Percentiles rank a stretch among this genome's conserved stretches.
phyloP scores from a whole-genome alignment of 1,140 invertebrate genomes.

The Mamestra configurata region DNA sequence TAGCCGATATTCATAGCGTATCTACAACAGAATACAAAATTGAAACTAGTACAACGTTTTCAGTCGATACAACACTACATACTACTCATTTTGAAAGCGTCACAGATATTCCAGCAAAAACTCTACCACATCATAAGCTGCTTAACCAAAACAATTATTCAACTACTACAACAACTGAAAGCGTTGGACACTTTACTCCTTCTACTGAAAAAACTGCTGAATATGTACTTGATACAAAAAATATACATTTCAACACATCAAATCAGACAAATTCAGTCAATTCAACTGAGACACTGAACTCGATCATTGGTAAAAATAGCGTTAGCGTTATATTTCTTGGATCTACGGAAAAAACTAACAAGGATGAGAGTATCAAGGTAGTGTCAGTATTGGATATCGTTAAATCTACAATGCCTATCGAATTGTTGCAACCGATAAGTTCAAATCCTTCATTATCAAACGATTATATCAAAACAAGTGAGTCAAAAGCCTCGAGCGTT shows the following conservation, averaged over 20 bases:
- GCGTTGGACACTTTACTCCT: not conserved
- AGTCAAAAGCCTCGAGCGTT: not conserved
- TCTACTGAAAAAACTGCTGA: not conserved
- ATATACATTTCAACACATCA: not conserved
- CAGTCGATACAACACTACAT: not conserved
- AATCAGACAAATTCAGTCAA: not conserved
- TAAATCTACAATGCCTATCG: not conserved
- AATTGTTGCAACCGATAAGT: not conserved
- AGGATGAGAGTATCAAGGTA: not conserved
- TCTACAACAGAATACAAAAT: not conserved
- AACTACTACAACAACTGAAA: not conserved
- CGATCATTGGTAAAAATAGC: not conserved
- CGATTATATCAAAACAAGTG: not conserved
- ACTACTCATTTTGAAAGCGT: not conserved
- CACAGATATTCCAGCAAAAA: not conserved
- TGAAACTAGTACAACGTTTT: not conserved
- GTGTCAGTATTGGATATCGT: slow-evolving; percentile 4
- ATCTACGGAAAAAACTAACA: too few species aligned
- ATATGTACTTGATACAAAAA: not conserved
- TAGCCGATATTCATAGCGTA: not conserved
- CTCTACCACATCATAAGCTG: not conserved
- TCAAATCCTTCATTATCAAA: not conserved
- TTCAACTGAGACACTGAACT: not conserved
- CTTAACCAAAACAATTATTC: not conserved
- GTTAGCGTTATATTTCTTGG: not conserved